phyloP scores from a whole-genome alignment of 1,140 invertebrate genomes.

The Papilio helenus region DNA sequence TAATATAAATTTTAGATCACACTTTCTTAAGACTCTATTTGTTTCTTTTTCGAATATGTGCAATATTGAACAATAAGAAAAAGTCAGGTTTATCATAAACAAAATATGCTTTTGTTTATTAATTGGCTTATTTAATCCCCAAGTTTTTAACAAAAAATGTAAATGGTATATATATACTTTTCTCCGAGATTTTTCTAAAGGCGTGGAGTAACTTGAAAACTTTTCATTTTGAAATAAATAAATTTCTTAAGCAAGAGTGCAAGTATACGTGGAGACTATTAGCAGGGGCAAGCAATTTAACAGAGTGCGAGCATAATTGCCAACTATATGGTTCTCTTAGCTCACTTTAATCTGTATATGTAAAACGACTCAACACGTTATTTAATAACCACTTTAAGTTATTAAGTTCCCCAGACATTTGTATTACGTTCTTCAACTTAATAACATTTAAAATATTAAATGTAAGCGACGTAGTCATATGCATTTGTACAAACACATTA shows the following conservation, averaged over 20 bases:
- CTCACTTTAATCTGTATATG: constrained; percentile 25
- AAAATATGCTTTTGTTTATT: too few species aligned
- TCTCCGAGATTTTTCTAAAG: background rate
- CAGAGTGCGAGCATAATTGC: constrained; percentile 12
- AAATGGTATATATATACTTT: background rate
- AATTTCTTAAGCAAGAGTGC: constrained; percentile 5
- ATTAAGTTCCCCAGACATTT: constrained; percentile 18
- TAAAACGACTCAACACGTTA: constrained; percentile 15
- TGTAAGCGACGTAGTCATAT: background rate
- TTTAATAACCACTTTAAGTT: constrained; percentile 19
- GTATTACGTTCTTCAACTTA: background rate
- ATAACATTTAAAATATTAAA: background rate
- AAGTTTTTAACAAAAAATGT: too few species aligned
- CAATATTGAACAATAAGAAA: background rate
- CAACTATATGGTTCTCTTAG: constrained; percentile 12
- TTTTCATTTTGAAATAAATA: background rate
- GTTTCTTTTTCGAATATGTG: background rate
- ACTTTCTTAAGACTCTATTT: background rate
- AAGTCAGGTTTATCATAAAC: background rate
- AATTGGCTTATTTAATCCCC: too few species aligned
- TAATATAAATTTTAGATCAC: background rate
- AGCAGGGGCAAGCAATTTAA: constrained; percentile 20
- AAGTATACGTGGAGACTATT: background rate
- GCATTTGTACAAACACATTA: background rate
- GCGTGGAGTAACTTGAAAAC: background rate